A percentile compares a stretch with the other conserved stretches of the same genome.
Evolutionary conservation across 1,140 invertebrate genomes (phyloP).

Genomic region (Leptonema lineaticorne): DNA sequence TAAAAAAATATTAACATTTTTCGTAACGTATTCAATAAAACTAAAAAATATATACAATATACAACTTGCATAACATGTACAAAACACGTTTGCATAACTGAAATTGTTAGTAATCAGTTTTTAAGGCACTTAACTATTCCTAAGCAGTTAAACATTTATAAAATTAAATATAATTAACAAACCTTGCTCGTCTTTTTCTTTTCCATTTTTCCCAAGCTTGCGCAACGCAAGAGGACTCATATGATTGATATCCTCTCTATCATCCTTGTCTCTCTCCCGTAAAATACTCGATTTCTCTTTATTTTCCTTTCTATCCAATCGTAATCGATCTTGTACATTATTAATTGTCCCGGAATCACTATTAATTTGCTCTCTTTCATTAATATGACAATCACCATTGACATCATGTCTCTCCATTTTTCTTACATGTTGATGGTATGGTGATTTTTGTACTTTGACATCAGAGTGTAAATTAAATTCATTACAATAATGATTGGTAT

Average conservation of each 20-base stretch:
- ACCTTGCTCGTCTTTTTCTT: constrained; percentile 42
- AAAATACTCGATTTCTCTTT: constrained; percentile 4
- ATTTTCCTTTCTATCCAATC: constrained; percentile 19
- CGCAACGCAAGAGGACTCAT: constrained; percentile 21
- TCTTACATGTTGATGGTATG: constrained; percentile 29
- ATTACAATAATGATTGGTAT: constrained; percentile 22
- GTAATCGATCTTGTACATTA: constrained; percentile 8
- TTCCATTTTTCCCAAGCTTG: constrained; percentile 30
- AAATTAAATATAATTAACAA: constrained; percentile 3
- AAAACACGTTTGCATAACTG: too few species aligned
- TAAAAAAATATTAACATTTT: too few species aligned
- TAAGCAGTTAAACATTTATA: constrained; percentile 1
- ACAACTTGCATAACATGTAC: too few species aligned
- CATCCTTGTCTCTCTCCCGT: constrained; percentile 33
- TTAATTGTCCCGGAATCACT: neutral
- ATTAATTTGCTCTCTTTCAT: neutral
- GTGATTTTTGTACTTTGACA: constrained; percentile 9
- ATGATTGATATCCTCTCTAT: constrained; percentile 28
- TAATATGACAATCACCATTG: constrained; percentile 28
- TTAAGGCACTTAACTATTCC: neutral
- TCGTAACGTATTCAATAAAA: too few species aligned
- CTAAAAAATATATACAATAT: too few species aligned
- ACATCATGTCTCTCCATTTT: constrained; percentile 29
- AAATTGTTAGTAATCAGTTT: constrained; percentile 11
- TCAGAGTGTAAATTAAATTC: constrained; percentile 25